Evolutionary conservation across 2,797 vertebrate genomes (phyloP).

Genomic region (Scolopax rusticola): DNA sequence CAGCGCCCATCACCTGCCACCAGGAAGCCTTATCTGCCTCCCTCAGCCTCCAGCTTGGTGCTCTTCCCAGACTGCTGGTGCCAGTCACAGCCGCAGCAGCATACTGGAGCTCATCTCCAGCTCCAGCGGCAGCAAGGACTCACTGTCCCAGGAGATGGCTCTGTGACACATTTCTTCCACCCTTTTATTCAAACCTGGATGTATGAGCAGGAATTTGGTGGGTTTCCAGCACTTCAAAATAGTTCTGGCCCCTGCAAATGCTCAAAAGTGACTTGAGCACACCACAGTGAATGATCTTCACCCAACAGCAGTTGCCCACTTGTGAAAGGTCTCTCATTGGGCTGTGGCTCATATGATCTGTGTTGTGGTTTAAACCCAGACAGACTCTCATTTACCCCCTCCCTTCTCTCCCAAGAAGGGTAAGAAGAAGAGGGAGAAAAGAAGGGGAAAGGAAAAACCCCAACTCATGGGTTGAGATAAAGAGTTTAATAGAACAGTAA

Average conservation of each 20-base stretch:
- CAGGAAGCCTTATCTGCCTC: not conserved
- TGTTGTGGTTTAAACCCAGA: not conserved
- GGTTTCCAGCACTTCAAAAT: not conserved
- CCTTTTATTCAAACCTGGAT: not conserved
- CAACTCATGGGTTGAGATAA: too few species aligned
- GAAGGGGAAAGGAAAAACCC: too few species aligned
- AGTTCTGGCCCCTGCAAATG: not conserved
- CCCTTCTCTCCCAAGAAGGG: not conserved
- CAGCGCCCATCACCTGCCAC: rapidly evolving
- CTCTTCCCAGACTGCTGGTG: not conserved
- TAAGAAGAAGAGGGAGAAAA: not conserved
- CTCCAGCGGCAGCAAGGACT: not conserved
- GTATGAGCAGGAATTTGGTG: not conserved
- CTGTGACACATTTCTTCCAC: not conserved
- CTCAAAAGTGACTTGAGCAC: not conserved
- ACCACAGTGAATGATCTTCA: not conserved
- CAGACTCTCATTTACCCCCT: not conserved
- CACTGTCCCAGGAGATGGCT: not conserved
- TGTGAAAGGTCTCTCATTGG: not conserved
- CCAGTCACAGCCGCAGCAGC: not conserved
- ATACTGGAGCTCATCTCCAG: not conserved
- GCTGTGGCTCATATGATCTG: not conserved
- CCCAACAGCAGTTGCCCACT: rapidly evolving
- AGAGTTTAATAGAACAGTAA: not conserved
- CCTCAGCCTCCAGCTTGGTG: not conserved